Evolutionary conservation across 2,888 invertebrate genomes (phyloP).

Genomic region (Hedya salicella): DNA sequence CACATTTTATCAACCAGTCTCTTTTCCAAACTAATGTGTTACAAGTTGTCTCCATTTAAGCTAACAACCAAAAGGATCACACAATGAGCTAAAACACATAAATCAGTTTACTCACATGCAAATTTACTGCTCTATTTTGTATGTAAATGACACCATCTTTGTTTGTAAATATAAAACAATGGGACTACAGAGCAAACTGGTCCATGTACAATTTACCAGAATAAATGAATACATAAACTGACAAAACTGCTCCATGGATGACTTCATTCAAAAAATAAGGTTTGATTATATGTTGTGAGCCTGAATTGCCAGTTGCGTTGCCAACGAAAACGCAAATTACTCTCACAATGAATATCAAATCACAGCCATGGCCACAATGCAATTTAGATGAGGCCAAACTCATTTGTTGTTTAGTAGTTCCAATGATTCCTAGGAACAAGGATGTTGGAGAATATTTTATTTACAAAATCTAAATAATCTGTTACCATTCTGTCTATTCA

Average conservation of each 20-base stretch:
- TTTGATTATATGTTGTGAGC: conserved; percentile 49
- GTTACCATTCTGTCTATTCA: too few relatives aligned
- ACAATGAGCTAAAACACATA: conserved; percentile 29
- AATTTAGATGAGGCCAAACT: conserved; percentile 65
- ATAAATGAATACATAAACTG: conserved; percentile 40
- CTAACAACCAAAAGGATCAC: conserved; percentile 15
- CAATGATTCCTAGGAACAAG: conserved; percentile 40
- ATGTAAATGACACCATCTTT: conserved; percentile 43
- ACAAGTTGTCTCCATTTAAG: not conserved
- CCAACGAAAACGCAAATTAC: conserved; percentile 67
- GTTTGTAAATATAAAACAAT: conserved; percentile 40
- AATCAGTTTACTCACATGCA: conserved; percentile 31
- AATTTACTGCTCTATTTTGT: conserved; percentile 31
- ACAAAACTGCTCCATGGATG: conserved; percentile 25
- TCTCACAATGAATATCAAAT: conserved; percentile 56
- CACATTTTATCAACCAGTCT: not conserved
- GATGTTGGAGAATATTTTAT: too few relatives aligned
- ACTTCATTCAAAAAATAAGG: conserved; percentile 44
- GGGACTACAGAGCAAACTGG: conserved; percentile 25
- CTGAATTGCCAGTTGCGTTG: conserved; percentile 47
- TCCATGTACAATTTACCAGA: conserved; percentile 34
- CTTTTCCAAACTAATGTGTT: not conserved
- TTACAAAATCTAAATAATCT: too few relatives aligned
- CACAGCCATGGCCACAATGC: conserved; percentile 56
- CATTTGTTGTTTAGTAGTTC: conserved; percentile 47